Evolutionary conservation across 2,113 vertebrate genomes (phyloP).

Genomic region (Sigmodon hispidus): DNA sequence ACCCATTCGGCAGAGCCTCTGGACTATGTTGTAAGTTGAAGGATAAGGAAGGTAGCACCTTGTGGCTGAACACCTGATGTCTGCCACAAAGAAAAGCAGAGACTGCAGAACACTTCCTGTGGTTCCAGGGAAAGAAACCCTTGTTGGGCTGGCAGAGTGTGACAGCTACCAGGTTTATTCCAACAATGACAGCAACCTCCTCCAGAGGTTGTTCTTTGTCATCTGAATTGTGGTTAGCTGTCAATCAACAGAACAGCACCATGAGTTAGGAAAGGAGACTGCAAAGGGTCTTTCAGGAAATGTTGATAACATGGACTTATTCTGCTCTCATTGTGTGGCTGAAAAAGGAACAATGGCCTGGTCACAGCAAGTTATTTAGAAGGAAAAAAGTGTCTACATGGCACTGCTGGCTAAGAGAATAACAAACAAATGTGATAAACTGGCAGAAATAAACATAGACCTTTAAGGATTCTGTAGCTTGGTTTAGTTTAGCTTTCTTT

Average conservation of each 20-base stretch:
- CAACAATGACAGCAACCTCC: neutral
- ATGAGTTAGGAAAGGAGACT: neutral
- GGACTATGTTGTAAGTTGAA: neutral
- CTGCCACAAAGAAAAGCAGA: neutral
- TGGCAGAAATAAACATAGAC: constrained; percentile 33
- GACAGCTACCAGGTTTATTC: constrained; percentile 27
- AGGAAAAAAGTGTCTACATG: constrained; percentile 14
- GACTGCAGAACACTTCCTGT: neutral
- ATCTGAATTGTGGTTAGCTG: constrained; percentile 3
- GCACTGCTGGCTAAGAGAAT: constrained; percentile 8
- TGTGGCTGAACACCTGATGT: neutral
- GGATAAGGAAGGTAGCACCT: neutral
- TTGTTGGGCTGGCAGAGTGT: neutral
- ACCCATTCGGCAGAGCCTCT: neutral
- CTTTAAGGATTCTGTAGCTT: neutral
- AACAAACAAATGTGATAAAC: neutral
- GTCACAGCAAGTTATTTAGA: constrained; percentile 50
- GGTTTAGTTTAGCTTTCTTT: neutral
- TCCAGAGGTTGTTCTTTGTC: neutral
- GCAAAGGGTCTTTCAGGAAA: constrained; percentile 63
- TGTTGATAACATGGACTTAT: neutral
- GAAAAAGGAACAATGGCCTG: constrained; percentile 60
- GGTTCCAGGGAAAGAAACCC: neutral
- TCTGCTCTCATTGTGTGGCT: constrained; percentile 35
- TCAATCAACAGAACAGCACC: neutral